Evolutionary conservation across 1,140 invertebrate genomes (phyloP).

Genomic region (Zaprionus lachaisei): DNA sequence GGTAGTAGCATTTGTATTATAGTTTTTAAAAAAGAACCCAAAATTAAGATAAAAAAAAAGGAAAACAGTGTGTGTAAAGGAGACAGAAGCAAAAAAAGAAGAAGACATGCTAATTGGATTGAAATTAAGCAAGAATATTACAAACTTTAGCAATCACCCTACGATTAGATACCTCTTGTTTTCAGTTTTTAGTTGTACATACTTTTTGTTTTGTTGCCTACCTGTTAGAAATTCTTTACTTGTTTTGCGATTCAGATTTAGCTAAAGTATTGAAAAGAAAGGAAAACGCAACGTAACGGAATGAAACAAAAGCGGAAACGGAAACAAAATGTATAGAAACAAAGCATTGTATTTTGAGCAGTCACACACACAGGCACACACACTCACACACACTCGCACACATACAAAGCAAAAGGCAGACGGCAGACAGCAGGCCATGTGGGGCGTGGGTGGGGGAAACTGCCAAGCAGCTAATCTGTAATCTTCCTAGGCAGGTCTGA

Average conservation of each 20-base stretch:
- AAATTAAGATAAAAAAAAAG: constrained; percentile 12
- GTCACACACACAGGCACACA: constrained; percentile 17
- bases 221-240: constrained; percentile 37
- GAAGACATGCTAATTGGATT: constrained; percentile 39
- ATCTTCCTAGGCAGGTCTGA: not conserved
- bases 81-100: not conserved
- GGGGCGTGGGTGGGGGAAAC: constrained; percentile 8
- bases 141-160: constrained; percentile 39
- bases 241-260: constrained; percentile 33
- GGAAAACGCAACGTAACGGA: constrained; percentile 43
- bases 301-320: constrained; percentile 51
- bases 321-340: constrained; percentile 35
- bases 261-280: constrained; percentile 49
- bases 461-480: constrained; percentile 1
- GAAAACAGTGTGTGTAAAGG: constrained; percentile 13
- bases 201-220: constrained; percentile 25
- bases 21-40: constrained; percentile 14
- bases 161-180: constrained; percentile 30
- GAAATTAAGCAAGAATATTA: constrained; percentile 19
- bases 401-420: constrained; percentile 18
- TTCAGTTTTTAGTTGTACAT: constrained; percentile 8
- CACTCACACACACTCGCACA: constrained; percentile 20
- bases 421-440: constrained; percentile 20
- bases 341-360: constrained; percentile 29
- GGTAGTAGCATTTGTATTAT: constrained; percentile 5